These are phyloP conservation scores for Tethea ocularis DNA, from an alignment of 2,888 invertebrate species.

Conservation along the genomic window DNA sequence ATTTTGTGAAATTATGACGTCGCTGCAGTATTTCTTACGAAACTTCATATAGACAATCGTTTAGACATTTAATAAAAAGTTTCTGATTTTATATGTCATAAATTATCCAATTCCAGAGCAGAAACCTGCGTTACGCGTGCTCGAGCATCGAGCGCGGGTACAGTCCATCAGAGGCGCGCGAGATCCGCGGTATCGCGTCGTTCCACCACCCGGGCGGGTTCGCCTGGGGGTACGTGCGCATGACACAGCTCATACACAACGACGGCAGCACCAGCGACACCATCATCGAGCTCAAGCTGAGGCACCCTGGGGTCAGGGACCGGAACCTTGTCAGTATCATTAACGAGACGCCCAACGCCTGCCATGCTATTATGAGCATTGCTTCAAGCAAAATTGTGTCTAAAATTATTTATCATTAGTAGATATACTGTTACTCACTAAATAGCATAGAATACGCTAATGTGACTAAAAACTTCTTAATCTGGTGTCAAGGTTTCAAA, in stretches of 20 bases:
- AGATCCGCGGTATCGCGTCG: slow-evolving; percentile 93
- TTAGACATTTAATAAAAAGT: no score
- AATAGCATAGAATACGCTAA: no score
- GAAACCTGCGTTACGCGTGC: slow-evolving; percentile 90
- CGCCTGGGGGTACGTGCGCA: slow-evolving; percentile 92
- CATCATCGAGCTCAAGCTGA: slow-evolving; percentile 92
- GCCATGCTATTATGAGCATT: no score
- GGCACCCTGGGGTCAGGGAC: slow-evolving; percentile 94
- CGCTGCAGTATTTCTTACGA: no score
- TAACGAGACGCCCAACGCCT: neutral
- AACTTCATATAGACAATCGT: no score
- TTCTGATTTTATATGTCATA: no score
- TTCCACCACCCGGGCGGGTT: slow-evolving; percentile 95
- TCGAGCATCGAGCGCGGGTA: slow-evolving; percentile 94
- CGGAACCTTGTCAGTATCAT: slow-evolving; percentile 86
- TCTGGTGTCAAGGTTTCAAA: no score
- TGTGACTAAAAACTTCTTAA: no score
- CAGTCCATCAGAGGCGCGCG: slow-evolving; percentile 93
- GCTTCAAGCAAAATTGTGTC: no score
- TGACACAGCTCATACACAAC: slow-evolving; percentile 94
- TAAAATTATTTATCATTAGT: no score
- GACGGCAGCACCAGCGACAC: slow-evolving; percentile 96
- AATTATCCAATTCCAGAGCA: slow-evolving; percentile 60
- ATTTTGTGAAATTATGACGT: no score
- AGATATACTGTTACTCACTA: no score